These are phyloP conservation scores for Podargus strigoides DNA, from an alignment of 2,797 vertebrate species.

Conservation along the genomic window DNA sequence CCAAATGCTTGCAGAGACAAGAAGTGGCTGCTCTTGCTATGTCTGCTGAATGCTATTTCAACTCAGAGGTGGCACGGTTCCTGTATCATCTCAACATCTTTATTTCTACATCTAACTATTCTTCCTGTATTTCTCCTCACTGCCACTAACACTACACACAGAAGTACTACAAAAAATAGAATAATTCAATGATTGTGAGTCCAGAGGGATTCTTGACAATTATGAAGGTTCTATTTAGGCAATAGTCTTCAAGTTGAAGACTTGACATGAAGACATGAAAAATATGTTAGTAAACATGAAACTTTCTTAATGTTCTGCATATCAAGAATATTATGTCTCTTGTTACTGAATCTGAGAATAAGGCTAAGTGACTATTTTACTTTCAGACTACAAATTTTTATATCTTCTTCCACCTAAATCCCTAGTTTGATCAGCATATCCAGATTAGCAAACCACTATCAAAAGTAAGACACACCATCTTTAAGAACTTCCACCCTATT, in stretches of 20 bases:
- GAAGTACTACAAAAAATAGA: not conserved
- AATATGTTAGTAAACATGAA: not conserved
- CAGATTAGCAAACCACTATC: not conserved
- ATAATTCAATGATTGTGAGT: not conserved
- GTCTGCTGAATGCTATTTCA: not conserved
- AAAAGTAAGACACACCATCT: not conserved
- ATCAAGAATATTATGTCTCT: not conserved
- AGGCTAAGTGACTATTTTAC: not conserved
- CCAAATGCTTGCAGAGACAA: not conserved
- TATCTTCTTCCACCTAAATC: not conserved
- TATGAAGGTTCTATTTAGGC: not conserved
- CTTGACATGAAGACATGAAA: too few species aligned
- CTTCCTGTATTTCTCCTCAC: not conserved
- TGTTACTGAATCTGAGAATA: not conserved
- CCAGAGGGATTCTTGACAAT: not conserved
- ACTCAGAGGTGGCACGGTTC: not conserved
- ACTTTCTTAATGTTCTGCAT: not conserved
- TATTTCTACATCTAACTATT: not conserved
- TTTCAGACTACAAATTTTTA: not conserved
- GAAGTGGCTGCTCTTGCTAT: not conserved
- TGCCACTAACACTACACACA: not conserved
- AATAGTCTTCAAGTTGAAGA: not conserved
- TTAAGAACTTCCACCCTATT: not conserved
- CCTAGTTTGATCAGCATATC: not conserved
- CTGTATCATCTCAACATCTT: not conserved